These are phyloP conservation scores for Calidris pygmaea DNA, from an alignment of 2,113 vertebrate genomes.

Conservation along the genomic window DNA sequence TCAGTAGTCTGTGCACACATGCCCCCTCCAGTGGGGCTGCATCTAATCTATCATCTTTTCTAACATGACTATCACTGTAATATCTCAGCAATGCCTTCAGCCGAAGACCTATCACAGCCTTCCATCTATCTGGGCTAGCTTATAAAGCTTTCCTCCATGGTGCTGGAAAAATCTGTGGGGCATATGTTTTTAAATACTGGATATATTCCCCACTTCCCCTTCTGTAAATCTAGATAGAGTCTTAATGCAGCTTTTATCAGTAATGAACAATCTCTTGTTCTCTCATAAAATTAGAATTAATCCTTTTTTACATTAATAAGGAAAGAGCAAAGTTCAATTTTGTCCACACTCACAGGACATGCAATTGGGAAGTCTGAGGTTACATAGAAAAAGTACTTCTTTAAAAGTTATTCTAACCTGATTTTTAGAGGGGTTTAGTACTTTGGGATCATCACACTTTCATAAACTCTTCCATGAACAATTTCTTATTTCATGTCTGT, in stretches of 20 bases:
- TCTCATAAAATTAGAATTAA: constrained; percentile 12
- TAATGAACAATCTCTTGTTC: constrained; percentile 1
- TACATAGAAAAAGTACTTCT: not conserved
- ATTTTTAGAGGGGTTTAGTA: not conserved
- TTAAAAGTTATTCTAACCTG: not conserved
- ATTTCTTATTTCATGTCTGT: not conserved
- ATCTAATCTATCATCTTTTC: constrained; percentile 59
- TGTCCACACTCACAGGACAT: not conserved
- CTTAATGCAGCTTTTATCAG: constrained; percentile 1
- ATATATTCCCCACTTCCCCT: not conserved
- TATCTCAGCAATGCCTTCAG: constrained; percentile 51
- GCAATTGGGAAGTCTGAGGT: not conserved
- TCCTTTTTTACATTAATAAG: not conserved
- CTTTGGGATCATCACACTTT: not conserved
- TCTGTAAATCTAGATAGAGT: not conserved
- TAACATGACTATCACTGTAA: constrained; percentile 61
- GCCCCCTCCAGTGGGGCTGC: constrained; percentile 57
- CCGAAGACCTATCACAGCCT: constrained; percentile 44
- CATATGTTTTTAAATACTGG: not conserved
- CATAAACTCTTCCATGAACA: not conserved
- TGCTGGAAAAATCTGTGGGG: constrained; percentile 23
- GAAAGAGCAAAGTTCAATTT: constrained; percentile 17
- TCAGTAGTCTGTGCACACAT: constrained; percentile 45
- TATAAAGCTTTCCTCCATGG: constrained; percentile 21
- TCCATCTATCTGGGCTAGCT: constrained; percentile 25